Base-by-base conservation (phyloP, 2,113 vertebrate species). In the Porphyrio hochstetteri region DNA sequence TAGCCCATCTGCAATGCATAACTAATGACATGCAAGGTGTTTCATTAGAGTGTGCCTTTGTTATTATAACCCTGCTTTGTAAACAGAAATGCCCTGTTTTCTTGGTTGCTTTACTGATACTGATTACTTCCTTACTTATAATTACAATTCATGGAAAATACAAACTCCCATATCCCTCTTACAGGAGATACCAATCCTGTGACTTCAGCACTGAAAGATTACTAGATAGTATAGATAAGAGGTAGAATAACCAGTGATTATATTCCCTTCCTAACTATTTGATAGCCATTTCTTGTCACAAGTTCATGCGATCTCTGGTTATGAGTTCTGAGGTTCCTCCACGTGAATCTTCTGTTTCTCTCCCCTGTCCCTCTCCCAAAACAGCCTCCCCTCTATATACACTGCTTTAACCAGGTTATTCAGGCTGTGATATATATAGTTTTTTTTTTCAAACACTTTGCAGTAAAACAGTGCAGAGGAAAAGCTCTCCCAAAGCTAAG, bases 1-100 rank as follows among this genome's bases (percentile, higher is more conserved):
- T 21, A 74, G 64, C 35, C 88, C 94, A 94, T 88, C 88, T 97
- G 90, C 76, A 92, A 23, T 36, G 65, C 84, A 63, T 65, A 92
- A 86, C 55, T 77, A 67, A 85, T 78, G 88, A 86, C 52, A 63
- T 38, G 20, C 46, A 88, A 92, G 76, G 93, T 95, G 82, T 95
- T 96, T 96, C 92, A 96, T 96, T 93, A 83, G 48, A 60, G 16
- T 40, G 16, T 67, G 33, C 23, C 55, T 96, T 60, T 55, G 42
- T 59, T 87, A 72, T 13, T 19, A 68, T 53, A 79, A 53, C 56
- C 24, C 65, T 71, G 42, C 53, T 84, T 57, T 60, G 38, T 50
- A 79, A 70, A 70, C 35, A 91, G 40, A 91, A 86, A 93, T 57
- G 14, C 13, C 6, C 42, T 72, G 0, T 55, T 60, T 81, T 72